phyloP scores from a whole-genome alignment of 2,797 vertebrate species.

The Bradypodion pumilum region DNA sequence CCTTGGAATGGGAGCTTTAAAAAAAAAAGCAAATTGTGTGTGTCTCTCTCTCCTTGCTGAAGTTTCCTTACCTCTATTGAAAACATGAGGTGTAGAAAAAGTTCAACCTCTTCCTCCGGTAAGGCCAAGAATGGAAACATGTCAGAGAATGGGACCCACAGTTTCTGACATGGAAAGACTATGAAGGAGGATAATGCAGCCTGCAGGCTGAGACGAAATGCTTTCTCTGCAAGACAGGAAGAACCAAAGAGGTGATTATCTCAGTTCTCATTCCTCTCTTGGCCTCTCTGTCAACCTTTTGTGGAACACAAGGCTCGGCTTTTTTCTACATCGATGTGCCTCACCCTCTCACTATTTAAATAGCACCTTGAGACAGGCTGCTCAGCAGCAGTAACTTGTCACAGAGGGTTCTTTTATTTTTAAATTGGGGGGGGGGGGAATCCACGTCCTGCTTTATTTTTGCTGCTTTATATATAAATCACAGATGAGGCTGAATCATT shows the following conservation, averaged over 20 bases:
- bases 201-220: not conserved
- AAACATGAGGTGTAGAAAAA: too few relatives aligned
- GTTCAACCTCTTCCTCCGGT: not conserved
- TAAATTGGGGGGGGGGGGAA: not conserved
- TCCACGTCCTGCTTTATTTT: not conserved
- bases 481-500: slow-evolving; percentile 27
- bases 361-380: slow-evolving; percentile 58
- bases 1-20: too few relatives aligned
- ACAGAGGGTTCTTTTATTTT: slow-evolving; percentile 41
- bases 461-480: slow-evolving; percentile 15
- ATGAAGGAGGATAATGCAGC: fast-evolving
- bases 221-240: not conserved
- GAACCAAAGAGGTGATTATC: slow-evolving; percentile 50
- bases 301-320: slow-evolving; percentile 40
- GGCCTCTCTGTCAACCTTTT: not conserved
- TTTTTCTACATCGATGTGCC: slow-evolving; percentile 50
- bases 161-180: not conserved
- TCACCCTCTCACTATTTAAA: slow-evolving; percentile 58
- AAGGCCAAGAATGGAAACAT: not conserved
- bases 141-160: fast-evolving
- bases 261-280: not conserved
- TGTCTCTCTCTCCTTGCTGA: too few relatives aligned
- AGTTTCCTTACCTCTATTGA: too few relatives aligned
- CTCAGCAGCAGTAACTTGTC: slow-evolving; percentile 52
- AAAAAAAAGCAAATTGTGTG: too few relatives aligned